Percentiles rank a stretch among this genome's conserved stretches.
Evolutionary conservation across 2,797 vertebrate genomes (phyloP).

Genomic region (Eurystomus glaucurus): DNA sequence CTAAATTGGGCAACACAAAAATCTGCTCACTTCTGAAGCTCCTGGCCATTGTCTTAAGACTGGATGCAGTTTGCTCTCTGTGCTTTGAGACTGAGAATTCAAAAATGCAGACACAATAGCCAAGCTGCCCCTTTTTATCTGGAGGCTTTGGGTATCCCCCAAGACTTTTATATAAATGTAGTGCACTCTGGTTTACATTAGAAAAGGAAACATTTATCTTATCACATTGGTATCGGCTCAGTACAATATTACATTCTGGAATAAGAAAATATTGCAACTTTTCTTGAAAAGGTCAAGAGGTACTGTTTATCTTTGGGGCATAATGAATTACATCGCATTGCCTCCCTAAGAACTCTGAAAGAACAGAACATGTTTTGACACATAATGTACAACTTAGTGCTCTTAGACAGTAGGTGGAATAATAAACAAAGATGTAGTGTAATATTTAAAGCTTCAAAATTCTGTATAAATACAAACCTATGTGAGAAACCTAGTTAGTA

Average conservation of each 20-base stretch:
- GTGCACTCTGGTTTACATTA: slow-evolving; percentile 74
- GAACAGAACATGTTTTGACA: slow-evolving; percentile 56
- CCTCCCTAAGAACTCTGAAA: slow-evolving; percentile 35
- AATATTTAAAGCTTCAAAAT: slow-evolving; percentile 34
- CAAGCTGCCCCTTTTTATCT: slow-evolving; percentile 68
- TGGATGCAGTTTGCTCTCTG: slow-evolving; percentile 1
- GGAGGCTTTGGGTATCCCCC: slow-evolving; percentile 65
- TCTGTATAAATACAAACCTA: background rate
- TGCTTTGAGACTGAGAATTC: slow-evolving; percentile 58
- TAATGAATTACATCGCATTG: slow-evolving; percentile 69
- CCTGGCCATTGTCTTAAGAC: background rate
- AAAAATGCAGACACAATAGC: slow-evolving; percentile 53
- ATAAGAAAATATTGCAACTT: slow-evolving; percentile 79
- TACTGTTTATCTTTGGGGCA: slow-evolving; percentile 73
- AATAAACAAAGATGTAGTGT: slow-evolving; percentile 36
- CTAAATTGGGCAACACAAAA: background rate
- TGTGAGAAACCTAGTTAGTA: background rate
- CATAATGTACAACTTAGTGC: slow-evolving; percentile 8
- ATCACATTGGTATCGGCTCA: slow-evolving; percentile 73
- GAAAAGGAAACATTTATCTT: slow-evolving; percentile 79
- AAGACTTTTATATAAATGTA: slow-evolving; percentile 78
- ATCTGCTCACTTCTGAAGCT: background rate
- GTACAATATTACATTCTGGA: slow-evolving; percentile 77
- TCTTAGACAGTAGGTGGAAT: slow-evolving; percentile 24
- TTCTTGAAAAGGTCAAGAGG: slow-evolving; percentile 77